phyloP scores from a whole-genome alignment of 2,888 invertebrate genomes.

The Aphidius colemani region DNA sequence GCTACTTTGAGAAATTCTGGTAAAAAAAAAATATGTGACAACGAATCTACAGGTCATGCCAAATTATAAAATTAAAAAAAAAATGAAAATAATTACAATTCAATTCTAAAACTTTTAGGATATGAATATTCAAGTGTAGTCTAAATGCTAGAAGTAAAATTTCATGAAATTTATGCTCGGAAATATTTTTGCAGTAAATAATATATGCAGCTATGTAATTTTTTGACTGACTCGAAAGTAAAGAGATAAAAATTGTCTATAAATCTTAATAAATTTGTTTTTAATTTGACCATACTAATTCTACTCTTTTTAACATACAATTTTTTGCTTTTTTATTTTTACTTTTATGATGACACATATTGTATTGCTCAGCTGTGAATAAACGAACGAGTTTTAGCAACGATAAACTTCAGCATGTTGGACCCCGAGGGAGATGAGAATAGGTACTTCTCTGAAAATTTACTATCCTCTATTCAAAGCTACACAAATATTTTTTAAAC shows the following conservation, averaged over 20 bases:
- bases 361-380: constrained; percentile 2
- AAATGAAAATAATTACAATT: too few species aligned
- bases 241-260: not conserved
- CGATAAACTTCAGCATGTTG: constrained; percentile 14
- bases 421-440: not conserved
- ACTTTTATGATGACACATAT: constrained; percentile 1
- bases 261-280: constrained; percentile 32
- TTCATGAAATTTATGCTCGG: too few species aligned
- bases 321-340: not conserved
- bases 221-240: too few species aligned
- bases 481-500: not conserved
- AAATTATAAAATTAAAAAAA: too few species aligned
- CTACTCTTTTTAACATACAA: constrained; percentile 1
- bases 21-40: too few species aligned
- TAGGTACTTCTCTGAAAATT: constrained; percentile 15
- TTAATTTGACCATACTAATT: constrained; percentile 32
- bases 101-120: too few species aligned
- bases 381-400: constrained; percentile 22
- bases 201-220: too few species aligned
- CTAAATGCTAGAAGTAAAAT: too few species aligned
- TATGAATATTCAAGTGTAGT: too few species aligned
- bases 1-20: too few species aligned
- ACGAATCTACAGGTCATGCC: too few species aligned
- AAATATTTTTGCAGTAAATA: too few species aligned
- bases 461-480: constrained; percentile 22